Conservation (phyloP, 2,888 invertebrate species). For the Nomada fucata region DNA sequence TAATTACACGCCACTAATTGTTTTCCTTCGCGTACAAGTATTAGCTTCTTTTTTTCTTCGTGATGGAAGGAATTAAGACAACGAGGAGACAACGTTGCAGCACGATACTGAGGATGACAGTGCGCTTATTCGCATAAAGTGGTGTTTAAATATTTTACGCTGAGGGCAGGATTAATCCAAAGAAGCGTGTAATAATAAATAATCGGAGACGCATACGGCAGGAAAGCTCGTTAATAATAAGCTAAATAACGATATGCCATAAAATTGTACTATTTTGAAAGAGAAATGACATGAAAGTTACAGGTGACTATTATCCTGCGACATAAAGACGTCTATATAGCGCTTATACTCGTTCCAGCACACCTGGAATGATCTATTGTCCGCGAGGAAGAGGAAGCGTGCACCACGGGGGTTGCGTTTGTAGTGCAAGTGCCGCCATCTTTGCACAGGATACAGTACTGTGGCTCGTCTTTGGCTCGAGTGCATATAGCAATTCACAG, state of each 20-base stretch:
- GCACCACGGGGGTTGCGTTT: neutral
- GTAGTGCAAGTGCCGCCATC: slow-evolving; percentile 60
- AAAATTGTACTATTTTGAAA: neutral
- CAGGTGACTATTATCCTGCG: slow-evolving; percentile 9
- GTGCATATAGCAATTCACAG: slow-evolving; percentile 39
- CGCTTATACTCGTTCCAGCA: slow-evolving; percentile 8
- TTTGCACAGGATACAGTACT: slow-evolving; percentile 38
- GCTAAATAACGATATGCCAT: neutral
- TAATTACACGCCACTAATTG: neutral
- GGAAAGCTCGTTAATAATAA: neutral
- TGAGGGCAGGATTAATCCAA: neutral
- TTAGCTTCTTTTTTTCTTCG: too few relatives aligned
- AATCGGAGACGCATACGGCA: too few relatives aligned
- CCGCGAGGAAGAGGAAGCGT: slow-evolving; percentile 12
- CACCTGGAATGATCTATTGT: slow-evolving; percentile 24
- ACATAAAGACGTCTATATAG: neutral
- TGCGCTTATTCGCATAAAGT: too few relatives aligned
- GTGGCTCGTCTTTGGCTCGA: slow-evolving; percentile 15
- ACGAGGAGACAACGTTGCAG: too few relatives aligned
- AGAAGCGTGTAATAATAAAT: neutral
- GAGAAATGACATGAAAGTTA: neutral
- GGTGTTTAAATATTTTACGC: neutral
- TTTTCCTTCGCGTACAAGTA: neutral
- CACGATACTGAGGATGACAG: too few relatives aligned
- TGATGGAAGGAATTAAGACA: too few relatives aligned